phyloP scores from a whole-genome alignment of 2,797 vertebrate species.

The Sebastes taczanowskii region DNA sequence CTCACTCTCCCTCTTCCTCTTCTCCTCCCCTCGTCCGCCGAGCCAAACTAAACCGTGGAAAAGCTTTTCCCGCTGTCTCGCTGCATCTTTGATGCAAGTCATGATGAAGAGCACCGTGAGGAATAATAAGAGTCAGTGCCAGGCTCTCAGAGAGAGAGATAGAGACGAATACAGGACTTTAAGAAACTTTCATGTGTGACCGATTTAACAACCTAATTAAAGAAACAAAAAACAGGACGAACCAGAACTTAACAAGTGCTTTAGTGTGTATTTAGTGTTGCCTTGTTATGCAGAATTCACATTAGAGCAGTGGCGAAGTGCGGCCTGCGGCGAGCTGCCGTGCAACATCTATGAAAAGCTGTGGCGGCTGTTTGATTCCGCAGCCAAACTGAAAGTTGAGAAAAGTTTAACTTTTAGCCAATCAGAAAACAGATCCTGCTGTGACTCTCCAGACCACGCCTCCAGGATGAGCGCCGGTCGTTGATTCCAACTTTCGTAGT shows the following conservation, averaged over 20 bases:
- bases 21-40: background rate
- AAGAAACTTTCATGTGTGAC: slow-evolving; percentile 43
- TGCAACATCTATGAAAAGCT: too few relatives aligned
- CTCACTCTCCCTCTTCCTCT: background rate
- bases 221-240: slow-evolving; percentile 6
- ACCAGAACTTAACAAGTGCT: background rate
- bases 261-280: background rate
- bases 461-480: too few relatives aligned
- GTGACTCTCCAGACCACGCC: too few relatives aligned
- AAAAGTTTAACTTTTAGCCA: too few relatives aligned
- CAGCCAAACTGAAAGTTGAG: too few relatives aligned
- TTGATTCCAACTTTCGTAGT: too few relatives aligned
- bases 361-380: too few relatives aligned
- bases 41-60: slow-evolving; percentile 43
- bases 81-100: slow-evolving; percentile 59
- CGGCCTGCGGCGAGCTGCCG: too few relatives aligned
- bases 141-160: background rate
- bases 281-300: background rate
- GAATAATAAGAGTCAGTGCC: slow-evolving; percentile 44
- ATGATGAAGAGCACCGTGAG: slow-evolving; percentile 42
- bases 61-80: slow-evolving; percentile 57
- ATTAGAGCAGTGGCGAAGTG: too few relatives aligned
- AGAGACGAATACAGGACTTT: slow-evolving; percentile 2
- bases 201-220: slow-evolving; percentile 19
- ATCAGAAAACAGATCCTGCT: too few relatives aligned